Base-by-base conservation (phyloP, 2,888 invertebrate species). In the Tetragonisca angustula region DNA sequence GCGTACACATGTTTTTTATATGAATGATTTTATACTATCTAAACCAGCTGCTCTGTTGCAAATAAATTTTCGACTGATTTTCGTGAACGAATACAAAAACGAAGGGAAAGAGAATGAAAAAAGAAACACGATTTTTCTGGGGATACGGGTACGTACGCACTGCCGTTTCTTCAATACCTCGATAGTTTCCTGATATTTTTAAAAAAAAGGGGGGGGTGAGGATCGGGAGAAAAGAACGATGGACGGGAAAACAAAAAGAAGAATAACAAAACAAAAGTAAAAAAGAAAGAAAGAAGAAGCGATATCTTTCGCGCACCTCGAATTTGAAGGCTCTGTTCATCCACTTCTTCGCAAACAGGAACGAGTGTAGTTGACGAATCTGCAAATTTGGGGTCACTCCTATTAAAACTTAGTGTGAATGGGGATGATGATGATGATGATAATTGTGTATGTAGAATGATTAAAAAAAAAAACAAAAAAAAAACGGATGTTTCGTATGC, bases 151-250 rank as follows among this genome's bases (percentile, higher is more conserved):
- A 84, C 61, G 79, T 83, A 70, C 69, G 75, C 73, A 76, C 81
- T 61, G 65, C 79, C 77, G 84, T 89, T 90, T 90, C 84, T 90
- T 90, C 85, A 68, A 85, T 79, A 85, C 84, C 88, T 89, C 90
- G 85, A 90, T 78, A 82, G 69, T 89, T 89, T 89, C 87, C 90
- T 87, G 78, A 85, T 90, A 90, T 89, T 90, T 90, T 90, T 89
- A 56, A 52, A 76, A 75, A 68, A 43, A 54, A 56, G 50, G 73
- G 79, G 67, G 75, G 83, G 85, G 9, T 4, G 36, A 9, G 9
- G 36, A 70, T 36, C 61, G 27, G 36, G 50, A 52, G 59, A 54
- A 81, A 77, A 75, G 81, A 84, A 86, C 83, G 76, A 86, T 82
- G 78, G 81, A 73, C 64, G 69, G 78, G 32, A 74, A 80, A 76